These are phyloP conservation scores for Dufourea novaeangliae DNA, from an alignment of 1,140 invertebrate genomes.

Conservation along the genomic window DNA sequence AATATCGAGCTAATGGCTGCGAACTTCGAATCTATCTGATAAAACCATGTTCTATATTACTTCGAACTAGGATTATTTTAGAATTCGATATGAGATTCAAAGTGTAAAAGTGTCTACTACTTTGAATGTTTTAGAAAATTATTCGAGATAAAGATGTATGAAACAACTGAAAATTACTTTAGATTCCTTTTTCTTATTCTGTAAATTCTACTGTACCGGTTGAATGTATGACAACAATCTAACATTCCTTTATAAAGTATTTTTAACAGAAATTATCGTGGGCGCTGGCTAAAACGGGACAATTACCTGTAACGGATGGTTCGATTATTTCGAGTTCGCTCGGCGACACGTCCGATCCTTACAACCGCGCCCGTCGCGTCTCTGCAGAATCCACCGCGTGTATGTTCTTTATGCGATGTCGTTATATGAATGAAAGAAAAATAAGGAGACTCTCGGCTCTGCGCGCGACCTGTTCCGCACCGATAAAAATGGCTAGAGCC, in stretches of 20 bases:
- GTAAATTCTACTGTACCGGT: background rate
- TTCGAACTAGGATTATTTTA: no score
- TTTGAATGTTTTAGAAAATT: no score
- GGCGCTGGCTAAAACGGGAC: background rate
- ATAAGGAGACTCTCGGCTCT: constrained; percentile 52
- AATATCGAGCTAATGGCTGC: no score
- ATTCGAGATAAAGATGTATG: no score
- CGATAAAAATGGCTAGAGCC: constrained; percentile 54
- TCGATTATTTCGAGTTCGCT: constrained; percentile 27
- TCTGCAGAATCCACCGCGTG: constrained; percentile 6
- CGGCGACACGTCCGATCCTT: background rate
- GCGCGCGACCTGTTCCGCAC: constrained; percentile 53
- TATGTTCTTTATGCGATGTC: constrained; percentile 45
- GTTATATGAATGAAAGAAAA: constrained; percentile 57
- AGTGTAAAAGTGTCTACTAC: no score
- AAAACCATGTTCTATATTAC: no score
- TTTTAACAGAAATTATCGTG: background rate
- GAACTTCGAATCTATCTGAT: no score
- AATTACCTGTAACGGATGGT: constrained; percentile 26
- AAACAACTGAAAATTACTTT: no score
- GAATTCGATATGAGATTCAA: no score
- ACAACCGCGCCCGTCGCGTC: background rate
- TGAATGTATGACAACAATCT: background rate
- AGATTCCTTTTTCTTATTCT: no score
- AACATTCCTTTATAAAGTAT: background rate